Base-by-base conservation (phyloP, 2,888 invertebrate species). In the Pocota personata region DNA sequence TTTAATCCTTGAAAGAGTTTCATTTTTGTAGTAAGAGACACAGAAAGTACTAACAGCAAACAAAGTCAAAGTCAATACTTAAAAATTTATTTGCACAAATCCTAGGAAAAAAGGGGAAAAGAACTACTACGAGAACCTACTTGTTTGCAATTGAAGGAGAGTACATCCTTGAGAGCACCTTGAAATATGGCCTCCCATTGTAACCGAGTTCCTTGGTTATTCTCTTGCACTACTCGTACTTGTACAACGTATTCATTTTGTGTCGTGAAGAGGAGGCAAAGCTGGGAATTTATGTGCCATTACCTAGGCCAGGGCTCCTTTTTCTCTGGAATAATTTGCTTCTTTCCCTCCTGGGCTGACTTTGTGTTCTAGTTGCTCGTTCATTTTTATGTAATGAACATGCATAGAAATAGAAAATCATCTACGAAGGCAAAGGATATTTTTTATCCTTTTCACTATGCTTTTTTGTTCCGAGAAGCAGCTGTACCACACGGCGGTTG, bases 321-420 rank as follows among this genome's bases (percentile, higher is more conserved):
- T 46, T 30, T 12, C 14, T 40, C 3, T 14, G 40, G 14, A 40
- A 40, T 40, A 40, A 40, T 40, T 14, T 46, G 16, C 3, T 43
- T 43, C 14, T 16, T 43, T 12, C 60, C 40, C 52, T n/a, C 32
- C 27, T 60, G 48, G 24, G 40, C 19, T 46, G 67, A 57, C 66
- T 66, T 64, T 55, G 55, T 75, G 55, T 43, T 27, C 37, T 73
- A 50, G 50, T 62, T 48, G 73, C 24, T 73, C 35, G 67, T 77
- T 32, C 73, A 30, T 75, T 80, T 80, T 75, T 43, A 48, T 82
- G 76, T 76, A 76, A 72, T 82, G 66, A 82, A 60, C 82, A 72
- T 84, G 84, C 84, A 84, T 80, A 80, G 79, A 84, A 84, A 84
- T 84, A 71, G 75, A 50, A 84, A 84, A 84, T 80, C 79, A 84